Percentiles rank a stretch among this genome's conserved stretches.
These are phyloP conservation scores for Xenopus borealis DNA, from an alignment of 2,113 vertebrate species.

Conservation along the genomic window DNA sequence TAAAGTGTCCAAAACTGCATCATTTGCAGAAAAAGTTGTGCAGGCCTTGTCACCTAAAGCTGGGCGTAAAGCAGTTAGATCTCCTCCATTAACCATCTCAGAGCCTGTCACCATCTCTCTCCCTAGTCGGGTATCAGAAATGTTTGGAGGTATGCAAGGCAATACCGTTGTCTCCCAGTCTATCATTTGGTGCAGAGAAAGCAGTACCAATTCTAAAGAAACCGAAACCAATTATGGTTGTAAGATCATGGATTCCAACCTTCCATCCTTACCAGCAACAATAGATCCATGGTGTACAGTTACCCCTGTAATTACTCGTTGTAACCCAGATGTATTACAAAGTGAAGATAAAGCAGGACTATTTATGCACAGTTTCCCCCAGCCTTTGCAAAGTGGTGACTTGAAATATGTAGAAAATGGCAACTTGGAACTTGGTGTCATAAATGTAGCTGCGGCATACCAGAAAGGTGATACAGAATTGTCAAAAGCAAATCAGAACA, in stretches of 20 bases:
- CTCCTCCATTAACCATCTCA: conserved; percentile 61
- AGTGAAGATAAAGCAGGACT: conserved; percentile 3
- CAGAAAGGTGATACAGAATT: conserved; percentile 56
- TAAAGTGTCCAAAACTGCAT: conserved; percentile 59
- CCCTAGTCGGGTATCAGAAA: conserved; percentile 61
- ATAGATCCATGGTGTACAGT: conserved; percentile 10
- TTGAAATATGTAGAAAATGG: conserved; percentile 67
- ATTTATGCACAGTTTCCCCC: conserved; percentile 55
- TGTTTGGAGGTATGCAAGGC: conserved; percentile 43
- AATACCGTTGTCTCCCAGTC: background rate
- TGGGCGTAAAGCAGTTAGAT: conserved; percentile 69
- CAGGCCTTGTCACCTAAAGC: conserved; percentile 73
- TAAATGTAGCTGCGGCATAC: conserved; percentile 51
- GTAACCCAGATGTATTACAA: background rate
- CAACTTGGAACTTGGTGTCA: conserved; percentile 68
- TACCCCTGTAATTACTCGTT: background rate
- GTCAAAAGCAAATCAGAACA: conserved; percentile 68
- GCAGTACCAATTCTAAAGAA: conserved; percentile 4
- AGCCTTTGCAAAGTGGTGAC: conserved; percentile 54
- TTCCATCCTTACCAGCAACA: background rate
- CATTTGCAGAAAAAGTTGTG: conserved; percentile 63
- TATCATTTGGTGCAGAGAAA: conserved; percentile 8
- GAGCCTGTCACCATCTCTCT: conserved; percentile 66
- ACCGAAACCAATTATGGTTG: background rate
- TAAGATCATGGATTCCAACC: background rate